Conservation (phyloP, 1,140 invertebrate species). For the Pentalonia nigronervosa region DNA sequence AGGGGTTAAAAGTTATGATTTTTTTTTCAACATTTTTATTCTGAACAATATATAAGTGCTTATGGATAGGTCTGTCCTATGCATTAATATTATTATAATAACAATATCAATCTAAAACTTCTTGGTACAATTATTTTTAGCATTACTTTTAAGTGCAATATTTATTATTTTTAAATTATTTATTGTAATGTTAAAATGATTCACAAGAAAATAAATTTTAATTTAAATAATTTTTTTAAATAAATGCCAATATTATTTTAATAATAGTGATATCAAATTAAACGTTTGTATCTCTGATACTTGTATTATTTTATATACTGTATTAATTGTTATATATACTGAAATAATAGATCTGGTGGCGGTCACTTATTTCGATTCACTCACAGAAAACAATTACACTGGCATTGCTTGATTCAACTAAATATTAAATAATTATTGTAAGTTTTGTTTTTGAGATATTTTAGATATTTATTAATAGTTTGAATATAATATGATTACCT, state of each 20-base stretch:
- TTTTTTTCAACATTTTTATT: not conserved
- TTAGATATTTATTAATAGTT: too few species aligned
- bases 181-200: not conserved
- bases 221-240: not conserved
- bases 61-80: too few species aligned
- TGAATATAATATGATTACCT: too few species aligned
- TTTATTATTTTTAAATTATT: not conserved
- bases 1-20: not conserved
- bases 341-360: not conserved
- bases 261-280: not conserved
- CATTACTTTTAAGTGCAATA: not conserved
- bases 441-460: too few species aligned
- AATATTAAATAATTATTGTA: too few species aligned
- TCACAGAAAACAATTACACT: too few species aligned
- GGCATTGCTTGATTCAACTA: too few species aligned
- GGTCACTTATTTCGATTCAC: not conserved
- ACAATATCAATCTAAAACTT: not conserved
- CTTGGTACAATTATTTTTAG: not conserved
- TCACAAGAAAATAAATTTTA: not conserved
- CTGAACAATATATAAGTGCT: not conserved
- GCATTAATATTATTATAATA: not conserved
- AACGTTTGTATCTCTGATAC: not conserved
- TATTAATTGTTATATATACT: not conserved
- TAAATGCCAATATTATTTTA: not conserved
- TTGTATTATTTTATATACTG: not conserved